These are phyloP conservation scores for Alsophila aescularia DNA, from an alignment of 2,888 invertebrate species.

Conservation along the genomic window DNA sequence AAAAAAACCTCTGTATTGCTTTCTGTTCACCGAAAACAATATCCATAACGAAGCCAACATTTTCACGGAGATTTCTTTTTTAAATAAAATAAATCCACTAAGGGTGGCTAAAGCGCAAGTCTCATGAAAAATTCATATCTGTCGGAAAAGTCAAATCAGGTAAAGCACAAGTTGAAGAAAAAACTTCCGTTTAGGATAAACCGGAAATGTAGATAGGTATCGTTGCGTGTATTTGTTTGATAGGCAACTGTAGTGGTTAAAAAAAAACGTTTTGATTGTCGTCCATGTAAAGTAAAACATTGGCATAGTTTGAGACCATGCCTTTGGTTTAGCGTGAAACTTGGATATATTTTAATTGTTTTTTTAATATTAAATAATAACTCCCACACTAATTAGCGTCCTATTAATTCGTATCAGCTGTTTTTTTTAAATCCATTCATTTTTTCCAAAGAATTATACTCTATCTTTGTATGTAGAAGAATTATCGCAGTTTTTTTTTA, in stretches of 20 bases:
- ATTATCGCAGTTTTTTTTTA: too few relatives aligned
- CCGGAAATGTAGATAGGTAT: background rate
- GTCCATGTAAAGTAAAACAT: too few relatives aligned
- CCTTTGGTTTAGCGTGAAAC: too few relatives aligned
- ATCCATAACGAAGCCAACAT: conserved; percentile 3
- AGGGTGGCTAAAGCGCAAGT: background rate
- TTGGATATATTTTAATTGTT: too few relatives aligned
- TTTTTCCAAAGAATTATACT: too few relatives aligned
- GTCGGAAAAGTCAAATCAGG: conserved; percentile 1
- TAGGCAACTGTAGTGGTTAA: background rate
- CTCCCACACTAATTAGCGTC: too few relatives aligned
- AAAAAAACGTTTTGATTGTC: too few relatives aligned
- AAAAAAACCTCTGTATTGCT: background rate
- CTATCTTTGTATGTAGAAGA: too few relatives aligned
- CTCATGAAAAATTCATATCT: conserved; percentile 21
- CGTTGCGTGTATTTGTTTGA: background rate
- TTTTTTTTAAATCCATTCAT: too few relatives aligned
- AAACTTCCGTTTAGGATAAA: background rate
- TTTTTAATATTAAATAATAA: too few relatives aligned
- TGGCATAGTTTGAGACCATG: too few relatives aligned
- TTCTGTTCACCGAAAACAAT: conserved; percentile 9
- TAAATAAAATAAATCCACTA: conserved; percentile 16
- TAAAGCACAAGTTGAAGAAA: background rate
- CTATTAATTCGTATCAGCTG: too few relatives aligned
- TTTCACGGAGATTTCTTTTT: conserved; percentile 5